These are phyloP conservation scores for Malurus elegans DNA, from an alignment of 2,113 vertebrate species.

Conservation along the genomic window DNA sequence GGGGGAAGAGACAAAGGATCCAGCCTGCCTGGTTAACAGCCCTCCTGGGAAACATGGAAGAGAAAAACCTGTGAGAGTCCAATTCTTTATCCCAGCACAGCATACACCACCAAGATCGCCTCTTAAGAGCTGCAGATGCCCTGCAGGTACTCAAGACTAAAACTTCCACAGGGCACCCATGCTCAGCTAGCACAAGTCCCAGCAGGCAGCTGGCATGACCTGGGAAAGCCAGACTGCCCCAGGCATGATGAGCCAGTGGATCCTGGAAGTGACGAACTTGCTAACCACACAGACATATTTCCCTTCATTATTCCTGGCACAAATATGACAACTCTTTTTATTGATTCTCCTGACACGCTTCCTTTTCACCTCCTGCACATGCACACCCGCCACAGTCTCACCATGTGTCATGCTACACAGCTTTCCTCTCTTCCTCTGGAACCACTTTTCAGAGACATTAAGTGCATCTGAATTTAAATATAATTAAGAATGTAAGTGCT, in stretches of 20 bases:
- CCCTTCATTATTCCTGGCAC: neutral
- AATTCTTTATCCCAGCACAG: neutral
- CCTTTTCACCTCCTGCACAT: neutral
- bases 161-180: accelerated
- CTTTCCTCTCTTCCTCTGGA: neutral
- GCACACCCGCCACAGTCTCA: neutral
- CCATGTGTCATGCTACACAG: neutral
- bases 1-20: neutral
- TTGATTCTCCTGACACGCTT: neutral
- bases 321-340: neutral
- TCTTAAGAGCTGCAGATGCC: accelerated
- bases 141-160: neutral
- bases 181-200: neutral
- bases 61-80: neutral
- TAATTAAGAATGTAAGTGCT: neutral
- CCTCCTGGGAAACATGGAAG: neutral
- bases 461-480: neutral
- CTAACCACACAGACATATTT: neutral
- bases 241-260: neutral
- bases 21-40: neutral
- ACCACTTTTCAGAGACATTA: neutral
- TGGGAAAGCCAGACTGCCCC: neutral
- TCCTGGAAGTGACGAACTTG: neutral
- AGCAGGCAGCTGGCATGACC: neutral
- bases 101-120: neutral